Evolutionary conservation across 2,888 invertebrate genomes (phyloP).

Genomic region (Drosophila longiperda): DNA sequence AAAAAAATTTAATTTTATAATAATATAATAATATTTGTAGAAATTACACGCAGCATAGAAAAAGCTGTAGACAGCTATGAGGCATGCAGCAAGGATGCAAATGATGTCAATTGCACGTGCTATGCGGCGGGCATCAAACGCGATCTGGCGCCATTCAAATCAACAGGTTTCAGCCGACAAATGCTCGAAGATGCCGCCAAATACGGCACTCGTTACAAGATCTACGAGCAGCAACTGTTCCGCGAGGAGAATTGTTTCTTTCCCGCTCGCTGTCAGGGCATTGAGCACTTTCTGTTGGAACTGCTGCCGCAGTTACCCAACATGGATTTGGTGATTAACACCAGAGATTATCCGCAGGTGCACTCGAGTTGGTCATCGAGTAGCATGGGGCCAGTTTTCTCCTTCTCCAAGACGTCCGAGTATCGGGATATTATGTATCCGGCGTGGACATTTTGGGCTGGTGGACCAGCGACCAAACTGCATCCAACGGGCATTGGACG

Average conservation of each 20-base stretch:
- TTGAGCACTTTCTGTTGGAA: slow-evolving; percentile 93
- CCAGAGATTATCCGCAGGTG: slow-evolving; percentile 96
- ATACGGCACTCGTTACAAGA: slow-evolving; percentile 92
- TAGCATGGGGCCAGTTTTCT: slow-evolving; percentile 90
- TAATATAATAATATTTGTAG: background rate
- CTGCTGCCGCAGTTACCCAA: slow-evolving; percentile 90
- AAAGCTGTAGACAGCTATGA: slow-evolving; percentile 86
- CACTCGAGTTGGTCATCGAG: slow-evolving; percentile 43
- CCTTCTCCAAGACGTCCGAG: slow-evolving; percentile 94
- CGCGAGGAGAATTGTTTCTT: slow-evolving; percentile 95
- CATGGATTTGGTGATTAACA: slow-evolving; percentile 94
- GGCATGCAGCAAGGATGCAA: slow-evolving; percentile 86
- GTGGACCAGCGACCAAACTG: slow-evolving; percentile 97
- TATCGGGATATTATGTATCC: slow-evolving; percentile 97
- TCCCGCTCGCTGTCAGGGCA: slow-evolving; percentile 94
- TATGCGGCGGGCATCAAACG: slow-evolving; percentile 87
- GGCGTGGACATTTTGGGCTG: slow-evolving; percentile 99
- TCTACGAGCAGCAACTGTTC: slow-evolving; percentile 92
- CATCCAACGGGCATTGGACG: slow-evolving; percentile 97
- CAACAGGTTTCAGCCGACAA: slow-evolving; percentile 89
- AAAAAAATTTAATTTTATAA: background rate
- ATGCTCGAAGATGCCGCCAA: slow-evolving; percentile 87
- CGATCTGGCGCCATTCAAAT: slow-evolving; percentile 89
- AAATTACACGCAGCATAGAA: slow-evolving; percentile 85
- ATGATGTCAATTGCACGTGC: slow-evolving; percentile 87